Evolutionary conservation across 2,797 vertebrate genomes (phyloP), one percentile per base, ranked within the genome.

Genomic region (Artibeus jamaicensis): DNA sequence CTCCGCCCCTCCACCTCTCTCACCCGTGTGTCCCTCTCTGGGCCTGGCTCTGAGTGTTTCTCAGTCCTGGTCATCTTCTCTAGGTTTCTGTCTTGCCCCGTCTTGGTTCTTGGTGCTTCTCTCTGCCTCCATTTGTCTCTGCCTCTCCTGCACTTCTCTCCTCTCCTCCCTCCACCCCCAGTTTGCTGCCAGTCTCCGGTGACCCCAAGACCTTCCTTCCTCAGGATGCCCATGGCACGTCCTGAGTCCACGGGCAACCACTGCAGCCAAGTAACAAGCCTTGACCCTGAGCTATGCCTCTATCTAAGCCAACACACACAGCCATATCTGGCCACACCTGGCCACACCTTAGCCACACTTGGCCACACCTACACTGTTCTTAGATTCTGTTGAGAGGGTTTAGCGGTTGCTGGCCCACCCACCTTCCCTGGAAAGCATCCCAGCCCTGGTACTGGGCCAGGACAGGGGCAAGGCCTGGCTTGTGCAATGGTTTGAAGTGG

Each of bases 11-110:
- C 9, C 0, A 29, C 12, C 37, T 0, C 59, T 16, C 22, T 55
- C 6, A 5, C 21, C 32, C 2, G 1, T 3, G 5, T 3, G 3
- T 48, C 34, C 42, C 2, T 50, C 50, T 62, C 16, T 2, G 19
- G 34, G 32, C 46, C 10, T 2, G 0, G 1, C 10, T 55, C 82
- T 12, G 0, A 18, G 4, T 7, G 70, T 26, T 29, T 50, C 57
- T 15, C 10, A 8, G 57, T 39, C 16, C 3, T 15, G 55, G 67
- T 5, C 70, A 5, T 46, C 11, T 62, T 44, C 74, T 82, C 57
- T 39, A 0, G 0, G 21, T 55, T 39, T 21, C 15, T 16, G 9
- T 32, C 57, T 46, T 29, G 48, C 73, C 68, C 24, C 26, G 1
- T 62, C 84, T 42, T 37, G 37, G 19, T 42, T 65, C 46, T 67